A percentile compares a stretch with the other conserved stretches of the same genome.
Evolutionary conservation across 2,113 vertebrate genomes (phyloP).

Genomic region (Mobula hypostoma): DNA sequence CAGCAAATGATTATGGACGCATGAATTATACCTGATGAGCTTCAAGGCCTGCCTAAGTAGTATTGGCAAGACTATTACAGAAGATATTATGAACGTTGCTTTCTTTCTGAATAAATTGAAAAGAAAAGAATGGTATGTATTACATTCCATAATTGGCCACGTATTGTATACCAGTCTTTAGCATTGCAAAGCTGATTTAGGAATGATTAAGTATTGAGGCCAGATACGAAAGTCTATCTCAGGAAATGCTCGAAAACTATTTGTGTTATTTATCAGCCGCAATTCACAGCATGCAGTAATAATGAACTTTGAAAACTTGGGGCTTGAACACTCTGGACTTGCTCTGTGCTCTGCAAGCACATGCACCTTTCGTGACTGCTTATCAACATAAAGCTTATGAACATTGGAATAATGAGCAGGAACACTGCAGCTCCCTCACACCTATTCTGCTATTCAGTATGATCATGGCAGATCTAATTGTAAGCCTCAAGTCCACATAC

Average conservation of each 20-base stretch:
- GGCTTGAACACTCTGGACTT: too few relatives aligned
- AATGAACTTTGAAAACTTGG: background rate
- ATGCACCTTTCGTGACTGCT: too few relatives aligned
- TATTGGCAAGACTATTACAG: background rate
- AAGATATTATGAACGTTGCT: background rate
- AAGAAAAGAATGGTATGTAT: background rate
- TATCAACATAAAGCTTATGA: too few relatives aligned
- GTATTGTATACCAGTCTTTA: background rate
- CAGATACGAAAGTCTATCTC: background rate
- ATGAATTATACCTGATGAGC: background rate
- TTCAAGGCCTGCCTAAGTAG: background rate
- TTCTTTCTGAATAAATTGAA: constrained; percentile 12
- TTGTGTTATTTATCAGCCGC: background rate
- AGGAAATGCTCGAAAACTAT: background rate
- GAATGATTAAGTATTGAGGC: background rate
- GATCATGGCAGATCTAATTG: too few relatives aligned
- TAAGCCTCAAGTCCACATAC: too few relatives aligned
- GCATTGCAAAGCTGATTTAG: background rate
- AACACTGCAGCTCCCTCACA: too few relatives aligned
- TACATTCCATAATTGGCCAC: background rate
- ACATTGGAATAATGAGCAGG: too few relatives aligned
- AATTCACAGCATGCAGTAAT: background rate
- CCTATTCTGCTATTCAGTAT: too few relatives aligned
- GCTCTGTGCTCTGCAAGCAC: too few relatives aligned
- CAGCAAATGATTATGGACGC: background rate